Evolutionary conservation across 2,888 invertebrate species (phyloP), one percentile per base, ranked within the genome.

Genomic region (Ceratothoa steindachneri): DNA sequence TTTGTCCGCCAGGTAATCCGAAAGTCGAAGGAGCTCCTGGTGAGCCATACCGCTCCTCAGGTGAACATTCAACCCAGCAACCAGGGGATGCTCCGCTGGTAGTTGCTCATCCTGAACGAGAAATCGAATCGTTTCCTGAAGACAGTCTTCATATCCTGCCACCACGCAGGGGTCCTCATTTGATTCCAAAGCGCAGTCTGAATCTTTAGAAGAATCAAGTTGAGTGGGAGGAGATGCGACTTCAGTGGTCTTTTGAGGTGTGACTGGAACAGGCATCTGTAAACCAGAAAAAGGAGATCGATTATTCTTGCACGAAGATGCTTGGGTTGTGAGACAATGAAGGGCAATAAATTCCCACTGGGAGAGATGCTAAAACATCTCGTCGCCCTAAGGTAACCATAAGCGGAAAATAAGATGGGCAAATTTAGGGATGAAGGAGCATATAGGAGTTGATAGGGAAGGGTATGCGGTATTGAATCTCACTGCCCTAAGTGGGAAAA

Each of bases 81-180:
- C 75, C 5, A 75, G 75, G 9, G 78, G 78, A n/a, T 78, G 78
- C n/a, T 78, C 71, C 4, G 53, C 65, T 5, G 78, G 64, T 15
- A 78, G 60, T 7, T 71, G 67, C 60, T 78, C 78, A 12, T 73
- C 75, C 60, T 78, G 75, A n/a, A 78, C 30, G 28, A 78, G 52
- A 41, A 73, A 78, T 71, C 72, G 73, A 22, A 78, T 30, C 1
- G 78, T 75, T 67, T 78, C 78, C 68, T 72, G 71, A 15, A 78
- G 69, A 31, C 78, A 78, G 41, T 78, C 78, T 60, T 67, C 67
- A 69, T 78, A 78, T 2, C 78, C 78, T 2, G 78, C 78, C 4
- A 78, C 75, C 19, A 78, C 73, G 19, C 72, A 75, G 19, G 75
- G 75, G 28, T 78, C 78, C 15, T 66, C 69, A 2, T 67, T 67